Conservation (phyloP, 1,140 invertebrate species). For the Heliconius melpomene region DNA sequence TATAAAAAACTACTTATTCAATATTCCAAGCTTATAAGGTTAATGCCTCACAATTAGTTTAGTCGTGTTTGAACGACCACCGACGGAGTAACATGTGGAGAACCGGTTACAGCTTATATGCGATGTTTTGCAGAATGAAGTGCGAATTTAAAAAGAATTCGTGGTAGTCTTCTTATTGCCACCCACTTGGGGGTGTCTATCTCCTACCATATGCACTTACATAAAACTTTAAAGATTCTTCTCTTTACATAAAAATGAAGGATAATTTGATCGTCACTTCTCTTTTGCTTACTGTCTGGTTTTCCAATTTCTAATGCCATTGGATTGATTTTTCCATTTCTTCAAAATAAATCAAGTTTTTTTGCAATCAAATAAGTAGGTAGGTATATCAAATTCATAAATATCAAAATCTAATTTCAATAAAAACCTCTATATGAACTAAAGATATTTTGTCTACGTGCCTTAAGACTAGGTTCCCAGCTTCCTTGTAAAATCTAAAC, state of each 20-base stretch:
- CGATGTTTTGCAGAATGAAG: slow-evolving; percentile 34
- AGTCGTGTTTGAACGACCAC: slow-evolving; percentile 52
- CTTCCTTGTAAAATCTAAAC: too few species aligned
- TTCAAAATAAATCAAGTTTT: too few species aligned
- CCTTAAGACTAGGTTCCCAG: too few species aligned
- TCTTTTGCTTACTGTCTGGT: too few species aligned
- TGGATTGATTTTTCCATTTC: too few species aligned
- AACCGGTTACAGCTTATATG: slow-evolving; percentile 49
- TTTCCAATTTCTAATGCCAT: not conserved
- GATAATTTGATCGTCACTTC: too few species aligned
- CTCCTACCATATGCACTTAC: not conserved
- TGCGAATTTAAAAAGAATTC: slow-evolving; percentile 36
- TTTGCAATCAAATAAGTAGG: too few species aligned
- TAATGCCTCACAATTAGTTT: slow-evolving; percentile 66
- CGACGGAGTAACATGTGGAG: slow-evolving; percentile 52
- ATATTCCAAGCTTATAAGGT: slow-evolving; percentile 51
- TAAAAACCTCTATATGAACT: not conserved
- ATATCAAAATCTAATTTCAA: not conserved
- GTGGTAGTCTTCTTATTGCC: not conserved
- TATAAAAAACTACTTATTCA: slow-evolving; percentile 32
- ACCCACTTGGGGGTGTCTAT: not conserved
- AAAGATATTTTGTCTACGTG: not conserved
- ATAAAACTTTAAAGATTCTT: not conserved
- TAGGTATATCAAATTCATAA: too few species aligned
- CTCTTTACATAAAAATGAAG: not conserved